Evolutionary conservation across 2,113 vertebrate genomes (phyloP).

Genomic region (Hyla sarda): DNA sequence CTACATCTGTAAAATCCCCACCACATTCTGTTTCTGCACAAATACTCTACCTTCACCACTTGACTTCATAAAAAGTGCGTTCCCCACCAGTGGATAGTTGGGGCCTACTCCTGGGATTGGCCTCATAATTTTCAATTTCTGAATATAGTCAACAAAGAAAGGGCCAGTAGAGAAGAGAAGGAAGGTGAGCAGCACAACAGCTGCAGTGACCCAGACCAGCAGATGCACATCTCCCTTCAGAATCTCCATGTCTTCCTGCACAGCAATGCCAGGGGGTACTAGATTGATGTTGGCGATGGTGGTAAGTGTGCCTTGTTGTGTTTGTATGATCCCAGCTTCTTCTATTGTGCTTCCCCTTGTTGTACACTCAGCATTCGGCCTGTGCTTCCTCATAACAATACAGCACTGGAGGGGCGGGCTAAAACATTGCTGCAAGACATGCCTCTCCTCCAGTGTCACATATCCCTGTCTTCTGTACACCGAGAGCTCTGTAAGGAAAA

Average conservation of each 20-base stretch:
- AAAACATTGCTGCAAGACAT: background rate
- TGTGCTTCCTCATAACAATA: background rate
- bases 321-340: background rate
- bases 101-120: constrained; percentile 70
- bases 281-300: background rate
- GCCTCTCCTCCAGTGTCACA: background rate
- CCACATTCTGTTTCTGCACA: background rate
- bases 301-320: background rate
- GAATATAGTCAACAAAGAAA: constrained; percentile 67
- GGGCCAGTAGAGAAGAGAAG: constrained; percentile 68
- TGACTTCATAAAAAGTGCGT: constrained; percentile 73
- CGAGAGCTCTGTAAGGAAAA: no score
- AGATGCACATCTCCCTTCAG: constrained; percentile 12
- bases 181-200: constrained; percentile 59
- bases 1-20: background rate
- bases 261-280: fast-evolving
- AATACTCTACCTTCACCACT: constrained; percentile 75
- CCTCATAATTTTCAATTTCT: constrained; percentile 74
- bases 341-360: background rate
- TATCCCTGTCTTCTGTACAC: background rate
- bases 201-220: constrained; percentile 58
- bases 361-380: background rate
- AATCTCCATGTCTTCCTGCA: constrained; percentile 49
- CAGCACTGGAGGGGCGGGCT: background rate
- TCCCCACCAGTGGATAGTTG: constrained; percentile 82